Percentiles rank a stretch among this genome's conserved stretches.
Evolutionary conservation across 1,140 invertebrate genomes (phyloP).

Genomic region (Holcopasites calliopsidis): DNA sequence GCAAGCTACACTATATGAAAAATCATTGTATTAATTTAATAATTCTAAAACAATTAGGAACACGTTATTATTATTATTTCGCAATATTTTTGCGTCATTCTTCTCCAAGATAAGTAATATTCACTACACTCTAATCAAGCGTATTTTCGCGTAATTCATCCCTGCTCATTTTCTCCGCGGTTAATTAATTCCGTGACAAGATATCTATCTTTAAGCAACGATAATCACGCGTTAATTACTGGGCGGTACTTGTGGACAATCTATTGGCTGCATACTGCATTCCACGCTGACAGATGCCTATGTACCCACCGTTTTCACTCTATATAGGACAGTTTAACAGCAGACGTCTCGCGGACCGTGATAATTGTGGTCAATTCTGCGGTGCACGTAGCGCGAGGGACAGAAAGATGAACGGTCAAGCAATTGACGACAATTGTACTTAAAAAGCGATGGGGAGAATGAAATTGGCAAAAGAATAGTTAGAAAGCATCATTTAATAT

Average conservation of each 20-base stretch:
- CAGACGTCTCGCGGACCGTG: constrained; percentile 15
- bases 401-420: neutral
- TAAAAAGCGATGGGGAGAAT: no score
- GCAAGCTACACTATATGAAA: no score
- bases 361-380: constrained; percentile 42
- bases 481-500: no score
- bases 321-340: constrained; percentile 13
- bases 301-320: neutral
- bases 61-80: no score
- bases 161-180: neutral
- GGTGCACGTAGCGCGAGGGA: neutral
- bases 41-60: no score
- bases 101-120: no score
- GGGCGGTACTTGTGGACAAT: constrained; percentile 55
- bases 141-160: no score
- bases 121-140: no score
- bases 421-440: no score
- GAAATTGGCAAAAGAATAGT: no score
- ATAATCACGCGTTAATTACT: constrained; percentile 60
- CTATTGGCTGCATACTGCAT: constrained; percentile 54
- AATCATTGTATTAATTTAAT: no score
- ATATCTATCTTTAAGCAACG: constrained; percentile 36
- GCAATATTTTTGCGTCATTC: no score
- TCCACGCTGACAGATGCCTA: constrained; percentile 46
- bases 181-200: constrained; percentile 40